Base-by-base conservation (phyloP, 2,797 vertebrate genomes). In the Lutjanus argentimaculatus region DNA sequence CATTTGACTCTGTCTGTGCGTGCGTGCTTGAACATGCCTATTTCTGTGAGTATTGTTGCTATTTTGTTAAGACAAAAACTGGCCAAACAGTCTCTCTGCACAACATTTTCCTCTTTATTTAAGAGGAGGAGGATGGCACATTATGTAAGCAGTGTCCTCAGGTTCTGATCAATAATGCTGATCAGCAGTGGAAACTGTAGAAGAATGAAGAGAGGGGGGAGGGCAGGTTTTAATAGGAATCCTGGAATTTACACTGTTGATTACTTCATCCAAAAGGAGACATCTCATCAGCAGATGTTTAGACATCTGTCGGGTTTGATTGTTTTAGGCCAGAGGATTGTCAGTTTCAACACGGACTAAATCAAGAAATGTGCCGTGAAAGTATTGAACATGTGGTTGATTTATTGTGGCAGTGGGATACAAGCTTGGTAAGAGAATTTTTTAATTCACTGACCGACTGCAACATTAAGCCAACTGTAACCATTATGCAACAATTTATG, bases 131-230 rank as follows among this genome's bases (percentile, higher is more conserved):
- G 53, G 69, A 36, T 36, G 30, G 57, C 63, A 76, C 55, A 56
- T 76, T 57, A 62, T 82, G 77, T 75, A 78, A 76, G 42, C 59
- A 9, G 14, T 85, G 72, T 80, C 69, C 71, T 65, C 74, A n/a
- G 71, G 71, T 74, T 53, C 40, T 69, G 86, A 94, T 93, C 93
- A 91, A 92, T 93, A 92, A 89, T 83, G 74, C 82, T 87, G 84
- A 92, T 89, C 76, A 89, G 65, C 46, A 80, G 30, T 69, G 76
- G 73, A 77, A 82, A 84, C 61, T 80, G 61, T 72, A 67, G 73
- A 72, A 42, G 73, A 88, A 69, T 81, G 19, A 63, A 36, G 46
- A 64, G 43, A 42, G 6, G 75, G 76, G 71, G 79, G 57, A 64
- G 59, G 67, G 63, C 0, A 0, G 11, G 51, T 67, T 75, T 80